Base-by-base conservation (phyloP, 2,888 invertebrate genomes). In the Athripsodes cinereus region DNA sequence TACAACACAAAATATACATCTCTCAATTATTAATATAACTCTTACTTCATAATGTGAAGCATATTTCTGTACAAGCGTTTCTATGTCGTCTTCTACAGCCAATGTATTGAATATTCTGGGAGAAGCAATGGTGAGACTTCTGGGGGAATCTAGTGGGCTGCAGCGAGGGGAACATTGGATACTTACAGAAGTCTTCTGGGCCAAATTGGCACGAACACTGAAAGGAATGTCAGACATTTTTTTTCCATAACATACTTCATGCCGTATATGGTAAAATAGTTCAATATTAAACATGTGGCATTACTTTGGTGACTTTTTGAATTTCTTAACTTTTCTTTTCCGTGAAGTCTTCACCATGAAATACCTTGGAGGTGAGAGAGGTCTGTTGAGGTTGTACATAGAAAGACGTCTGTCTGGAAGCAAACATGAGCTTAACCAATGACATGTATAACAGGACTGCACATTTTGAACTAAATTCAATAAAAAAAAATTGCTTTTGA, bases 61-160 rank as follows among this genome's bases (percentile, higher is more conserved):
- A 13, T 40, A 55, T 26, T 40, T 44, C 22, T 55, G 55, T 6
- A 55, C 55, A 6, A 55, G 44, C 18, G 55, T 55, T 16, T 51
- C 51, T 10, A 55, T 55, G 40, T 55, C 44, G 6, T 55, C 55
- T 6, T 55, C 55, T 13, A 8, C 13, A 13, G 13, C 13, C 40
- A 5, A 40, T 40, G 13, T 13, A 16, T 40, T 40, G 16, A 40
- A 8, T 40, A 5, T 13, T 40, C 8, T 3, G 2, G 40, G 40
- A n/a, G 8, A 40, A 40, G 13, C 40, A 8, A 40, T 13, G 13
- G 40, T 2, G 5, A 5, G 40, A 26, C 10, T 10, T 16, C 8
- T 13, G 13, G 40, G 13, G 13, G 40, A 3, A 16, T 13, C 40
- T 13, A 16, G 40, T 40, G 40, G 40, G 13, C 40, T 40, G 40